phyloP scores from a whole-genome alignment of 35 echinoderm and acorn worm genomes.

The Ophiothrix spiculata region DNA sequence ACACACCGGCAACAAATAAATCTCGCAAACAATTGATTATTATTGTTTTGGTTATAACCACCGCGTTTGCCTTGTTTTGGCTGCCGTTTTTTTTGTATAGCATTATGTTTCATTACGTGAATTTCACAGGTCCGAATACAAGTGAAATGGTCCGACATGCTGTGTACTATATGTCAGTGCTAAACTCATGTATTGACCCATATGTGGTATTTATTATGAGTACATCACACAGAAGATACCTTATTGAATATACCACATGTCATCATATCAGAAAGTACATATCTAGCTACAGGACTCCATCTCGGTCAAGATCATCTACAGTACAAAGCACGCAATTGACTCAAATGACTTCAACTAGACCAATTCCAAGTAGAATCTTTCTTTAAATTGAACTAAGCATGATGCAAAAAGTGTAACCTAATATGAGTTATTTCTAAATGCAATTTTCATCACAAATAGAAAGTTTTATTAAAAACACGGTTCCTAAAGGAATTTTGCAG shows the following conservation, averaged over 20 bases:
- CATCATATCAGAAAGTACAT: not conserved
- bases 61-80: not conserved
- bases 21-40: slow-evolving; percentile 1
- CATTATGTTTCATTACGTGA: not conserved
- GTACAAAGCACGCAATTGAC: not conserved
- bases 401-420: too few species aligned
- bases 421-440: too few species aligned
- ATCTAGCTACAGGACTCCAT: not conserved
- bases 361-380: too few species aligned
- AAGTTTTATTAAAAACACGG: too few species aligned
- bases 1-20: not conserved
- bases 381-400: too few species aligned
- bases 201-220: not conserved
- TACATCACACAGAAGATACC: not conserved
- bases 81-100: not conserved
- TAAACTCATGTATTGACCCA: not conserved
- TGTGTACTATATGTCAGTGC: not conserved
- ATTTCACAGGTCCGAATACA: not conserved
- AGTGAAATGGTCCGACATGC: not conserved
- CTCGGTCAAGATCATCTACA: not conserved
- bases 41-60: not conserved
- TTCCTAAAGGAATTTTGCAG: too few species aligned
- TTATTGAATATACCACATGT: not conserved
- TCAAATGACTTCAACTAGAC: too few species aligned
- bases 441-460: too few species aligned